Evolutionary conservation across 2,113 vertebrate genomes (phyloP).

Genomic region (Amphiprion percula): DNA sequence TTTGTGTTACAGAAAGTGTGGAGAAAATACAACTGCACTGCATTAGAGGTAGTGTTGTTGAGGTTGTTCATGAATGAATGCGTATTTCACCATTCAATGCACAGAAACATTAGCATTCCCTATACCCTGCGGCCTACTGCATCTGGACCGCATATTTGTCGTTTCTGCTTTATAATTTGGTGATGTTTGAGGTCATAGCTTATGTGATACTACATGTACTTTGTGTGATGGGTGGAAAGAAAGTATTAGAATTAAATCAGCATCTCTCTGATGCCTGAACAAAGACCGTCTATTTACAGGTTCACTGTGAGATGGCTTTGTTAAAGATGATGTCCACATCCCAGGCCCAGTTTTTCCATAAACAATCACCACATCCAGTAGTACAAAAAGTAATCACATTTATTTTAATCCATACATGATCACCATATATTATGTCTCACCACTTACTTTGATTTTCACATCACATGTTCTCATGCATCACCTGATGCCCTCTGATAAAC

Average conservation of each 20-base stretch:
- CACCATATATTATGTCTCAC: conserved; percentile 77
- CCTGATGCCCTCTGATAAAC: conserved; percentile 61
- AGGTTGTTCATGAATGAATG: too few relatives aligned
- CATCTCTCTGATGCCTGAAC: background rate
- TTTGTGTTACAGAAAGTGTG: too few relatives aligned
- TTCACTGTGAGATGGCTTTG: background rate
- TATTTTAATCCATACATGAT: conserved; percentile 74
- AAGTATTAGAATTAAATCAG: background rate
- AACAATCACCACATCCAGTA: conserved; percentile 19
- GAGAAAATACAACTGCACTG: too few relatives aligned
- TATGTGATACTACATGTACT: too few relatives aligned
- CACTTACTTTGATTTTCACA: conserved; percentile 72
- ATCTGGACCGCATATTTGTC: too few relatives aligned
- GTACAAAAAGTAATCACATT: conserved; percentile 80
- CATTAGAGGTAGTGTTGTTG: too few relatives aligned
- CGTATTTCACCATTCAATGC: too few relatives aligned
- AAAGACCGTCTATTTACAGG: background rate
- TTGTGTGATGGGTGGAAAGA: too few relatives aligned
- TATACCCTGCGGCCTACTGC: too few relatives aligned
- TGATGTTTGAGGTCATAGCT: too few relatives aligned
- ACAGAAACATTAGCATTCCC: too few relatives aligned
- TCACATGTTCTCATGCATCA: conserved; percentile 75
- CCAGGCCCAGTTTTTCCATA: background rate
- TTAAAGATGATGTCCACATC: background rate
- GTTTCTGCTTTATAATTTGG: too few relatives aligned